Percentiles rank a stretch among this genome's conserved stretches.
Conservation (phyloP, 2,888 invertebrate genomes). For the Agrotis puta region DNA sequence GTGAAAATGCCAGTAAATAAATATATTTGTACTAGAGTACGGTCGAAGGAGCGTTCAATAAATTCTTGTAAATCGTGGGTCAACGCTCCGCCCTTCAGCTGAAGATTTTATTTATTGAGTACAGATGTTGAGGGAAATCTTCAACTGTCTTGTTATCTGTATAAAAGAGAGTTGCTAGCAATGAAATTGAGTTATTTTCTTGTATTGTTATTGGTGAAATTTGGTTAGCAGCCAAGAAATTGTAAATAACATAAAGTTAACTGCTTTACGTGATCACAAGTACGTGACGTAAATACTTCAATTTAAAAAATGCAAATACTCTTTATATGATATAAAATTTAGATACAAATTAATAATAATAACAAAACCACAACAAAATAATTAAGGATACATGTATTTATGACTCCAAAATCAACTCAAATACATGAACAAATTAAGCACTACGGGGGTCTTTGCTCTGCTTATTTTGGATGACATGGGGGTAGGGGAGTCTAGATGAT, state of each 20-base stretch:
- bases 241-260: neutral
- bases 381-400: too few relatives aligned
- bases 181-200: constrained; percentile 16
- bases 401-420: too few relatives aligned
- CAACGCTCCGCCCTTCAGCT: constrained; percentile 39
- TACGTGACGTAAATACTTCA: too few relatives aligned
- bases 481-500: too few relatives aligned
- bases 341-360: too few relatives aligned
- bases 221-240: constrained; percentile 22
- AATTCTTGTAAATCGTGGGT: constrained; percentile 48
- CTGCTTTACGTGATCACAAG: neutral
- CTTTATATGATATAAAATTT: too few relatives aligned
- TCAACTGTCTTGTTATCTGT: constrained; percentile 21
- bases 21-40: constrained; percentile 48
- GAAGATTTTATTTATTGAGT: constrained; percentile 48
- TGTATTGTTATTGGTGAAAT: constrained; percentile 8
- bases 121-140: constrained; percentile 24
- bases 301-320: too few relatives aligned
- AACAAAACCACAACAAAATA: too few relatives aligned
- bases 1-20: constrained; percentile 38
- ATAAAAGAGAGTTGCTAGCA: constrained; percentile 1
- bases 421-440: too few relatives aligned
- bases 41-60: constrained; percentile 41
- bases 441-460: too few relatives aligned
- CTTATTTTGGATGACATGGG: too few relatives aligned